These are phyloP conservation scores for Todiramphus saurophagus DNA, from an alignment of 2,113 vertebrate genomes.

Conservation along the genomic window DNA sequence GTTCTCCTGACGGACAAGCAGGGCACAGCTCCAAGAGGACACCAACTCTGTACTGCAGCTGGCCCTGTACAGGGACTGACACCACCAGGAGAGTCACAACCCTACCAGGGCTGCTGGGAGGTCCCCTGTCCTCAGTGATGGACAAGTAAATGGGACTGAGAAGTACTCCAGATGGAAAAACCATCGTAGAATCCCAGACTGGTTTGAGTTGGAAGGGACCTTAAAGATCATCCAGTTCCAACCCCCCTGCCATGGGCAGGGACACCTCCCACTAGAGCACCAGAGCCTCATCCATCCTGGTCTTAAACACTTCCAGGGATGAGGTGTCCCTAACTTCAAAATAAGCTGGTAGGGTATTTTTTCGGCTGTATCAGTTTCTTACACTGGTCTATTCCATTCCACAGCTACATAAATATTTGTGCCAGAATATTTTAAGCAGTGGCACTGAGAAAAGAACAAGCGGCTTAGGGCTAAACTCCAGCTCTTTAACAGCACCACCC, in stretches of 20 bases:
- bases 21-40: not conserved
- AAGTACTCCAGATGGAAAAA: not conserved
- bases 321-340: not conserved
- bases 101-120: not conserved
- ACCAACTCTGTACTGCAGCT: rapidly evolving
- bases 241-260: too few species aligned
- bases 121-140: not conserved
- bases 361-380: not conserved
- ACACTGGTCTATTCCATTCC: not conserved
- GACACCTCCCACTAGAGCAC: too few species aligned
- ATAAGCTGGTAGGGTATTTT: not conserved
- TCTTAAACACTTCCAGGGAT: too few species aligned
- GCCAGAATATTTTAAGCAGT: not conserved
- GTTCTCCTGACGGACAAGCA: not conserved
- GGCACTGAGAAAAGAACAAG: not conserved
- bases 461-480: not conserved
- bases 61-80: not conserved
- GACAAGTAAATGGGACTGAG: not conserved
- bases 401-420: not conserved
- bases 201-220: too few species aligned
- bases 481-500: not conserved
- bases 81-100: not conserved
- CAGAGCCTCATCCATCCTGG: too few species aligned
- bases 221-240: too few species aligned
- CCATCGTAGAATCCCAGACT: too few species aligned